Percentiles rank a stretch among this genome's conserved stretches.
Evolutionary conservation across 2,113 vertebrate species (phyloP).

Genomic region (Hemibagrus wyckioides): DNA sequence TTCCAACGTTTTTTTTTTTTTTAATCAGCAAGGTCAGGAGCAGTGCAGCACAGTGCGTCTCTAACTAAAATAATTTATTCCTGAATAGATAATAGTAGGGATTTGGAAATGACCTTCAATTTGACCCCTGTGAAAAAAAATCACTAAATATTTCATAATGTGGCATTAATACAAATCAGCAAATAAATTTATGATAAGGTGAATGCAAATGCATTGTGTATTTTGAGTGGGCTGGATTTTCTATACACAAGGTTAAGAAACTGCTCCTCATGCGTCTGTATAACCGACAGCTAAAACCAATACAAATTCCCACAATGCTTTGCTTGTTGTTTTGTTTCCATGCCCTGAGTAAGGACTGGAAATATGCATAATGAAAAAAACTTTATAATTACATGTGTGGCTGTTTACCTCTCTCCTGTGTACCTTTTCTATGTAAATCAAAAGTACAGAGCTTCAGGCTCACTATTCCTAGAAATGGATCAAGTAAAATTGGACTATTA

Average conservation of each 20-base stretch:
- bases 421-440: background rate
- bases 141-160: constrained; percentile 70
- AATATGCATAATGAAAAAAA: constrained; percentile 9
- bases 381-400: background rate
- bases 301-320: constrained; percentile 3
- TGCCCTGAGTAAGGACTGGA: background rate
- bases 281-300: constrained; percentile 5
- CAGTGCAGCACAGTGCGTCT: constrained; percentile 53
- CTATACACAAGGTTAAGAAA: constrained; percentile 25
- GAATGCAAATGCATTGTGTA: constrained; percentile 59
- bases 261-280: background rate
- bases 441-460: background rate
- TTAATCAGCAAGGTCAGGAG: constrained; percentile 66
- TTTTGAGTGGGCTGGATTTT: constrained; percentile 34
- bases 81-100: constrained; percentile 63
- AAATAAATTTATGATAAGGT: constrained; percentile 67
- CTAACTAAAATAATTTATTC: constrained; percentile 63
- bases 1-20: constrained; percentile 51
- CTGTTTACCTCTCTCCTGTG: constrained; percentile 14
- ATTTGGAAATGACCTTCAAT: constrained; percentile 65
- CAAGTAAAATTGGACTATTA: background rate
- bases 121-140: constrained; percentile 65
- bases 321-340: constrained; percentile 1
- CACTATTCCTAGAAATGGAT: background rate
- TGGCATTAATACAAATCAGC: constrained; percentile 67